Percentiles rank a stretch among this genome's conserved stretches.
These are phyloP conservation scores for Heliconius congener DNA, from an alignment of 1,140 invertebrate species.

Conservation along the genomic window DNA sequence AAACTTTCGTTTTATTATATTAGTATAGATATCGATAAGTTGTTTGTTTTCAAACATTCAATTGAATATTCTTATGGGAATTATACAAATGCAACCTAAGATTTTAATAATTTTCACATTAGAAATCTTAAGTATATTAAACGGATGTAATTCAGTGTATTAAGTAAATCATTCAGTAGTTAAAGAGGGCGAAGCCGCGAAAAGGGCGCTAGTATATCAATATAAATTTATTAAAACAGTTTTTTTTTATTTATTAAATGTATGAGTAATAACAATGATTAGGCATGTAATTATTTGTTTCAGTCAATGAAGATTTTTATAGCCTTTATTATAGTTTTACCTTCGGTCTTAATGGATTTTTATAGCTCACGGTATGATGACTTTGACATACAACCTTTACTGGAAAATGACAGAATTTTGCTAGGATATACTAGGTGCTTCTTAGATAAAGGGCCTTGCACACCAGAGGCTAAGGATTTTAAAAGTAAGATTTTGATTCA, in stretches of 20 bases:
- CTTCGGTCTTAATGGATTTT: constrained; percentile 50
- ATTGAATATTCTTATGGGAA: too few relatives aligned
- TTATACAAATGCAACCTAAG: too few relatives aligned
- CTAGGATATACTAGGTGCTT: constrained; percentile 87
- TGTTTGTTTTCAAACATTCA: too few relatives aligned
- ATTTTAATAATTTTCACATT: too few relatives aligned
- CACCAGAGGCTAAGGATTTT: constrained; percentile 87
- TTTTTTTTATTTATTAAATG: not conserved
- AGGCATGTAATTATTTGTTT: constrained; percentile 16
- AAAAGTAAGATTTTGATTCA: constrained; percentile 83
- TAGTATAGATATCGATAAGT: too few relatives aligned
- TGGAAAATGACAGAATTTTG: constrained; percentile 86
- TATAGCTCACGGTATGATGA: constrained; percentile 81
- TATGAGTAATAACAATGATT: not conserved
- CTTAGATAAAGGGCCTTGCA: constrained; percentile 86
- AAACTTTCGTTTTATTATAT: too few relatives aligned
- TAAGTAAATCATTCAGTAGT: too few relatives aligned
- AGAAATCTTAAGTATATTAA: too few relatives aligned
- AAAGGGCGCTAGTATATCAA: too few relatives aligned
- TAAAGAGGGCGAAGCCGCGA: too few relatives aligned
- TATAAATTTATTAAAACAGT: not conserved
- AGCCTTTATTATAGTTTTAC: constrained; percentile 9
- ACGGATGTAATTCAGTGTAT: too few relatives aligned
- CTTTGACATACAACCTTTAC: constrained; percentile 85
- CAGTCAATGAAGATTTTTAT: constrained; percentile 39